Evolutionary conservation across 2,797 vertebrate genomes (phyloP).

Genomic region (Bryconaethiops microstoma): DNA sequence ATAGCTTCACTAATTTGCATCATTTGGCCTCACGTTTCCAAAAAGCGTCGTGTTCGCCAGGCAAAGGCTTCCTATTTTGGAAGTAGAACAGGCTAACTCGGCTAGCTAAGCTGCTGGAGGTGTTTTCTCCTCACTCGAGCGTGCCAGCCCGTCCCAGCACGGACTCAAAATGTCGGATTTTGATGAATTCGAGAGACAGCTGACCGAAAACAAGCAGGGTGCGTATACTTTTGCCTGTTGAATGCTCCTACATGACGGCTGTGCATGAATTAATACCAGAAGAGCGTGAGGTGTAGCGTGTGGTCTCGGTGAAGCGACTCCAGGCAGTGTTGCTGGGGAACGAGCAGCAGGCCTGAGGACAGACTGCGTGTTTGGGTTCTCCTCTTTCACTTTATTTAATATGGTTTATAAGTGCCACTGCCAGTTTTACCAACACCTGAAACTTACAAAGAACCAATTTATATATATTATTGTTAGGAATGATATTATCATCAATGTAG

Average conservation of each 20-base stretch:
- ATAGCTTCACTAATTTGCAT: background rate
- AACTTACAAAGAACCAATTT: too few species aligned
- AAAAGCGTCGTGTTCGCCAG: background rate
- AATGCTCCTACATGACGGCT: background rate
- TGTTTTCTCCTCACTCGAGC: background rate
- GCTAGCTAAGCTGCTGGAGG: constrained; percentile 9
- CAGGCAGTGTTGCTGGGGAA: too few species aligned
- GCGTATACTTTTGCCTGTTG: constrained; percentile 24
- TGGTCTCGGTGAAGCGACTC: too few species aligned
- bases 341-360: too few species aligned
- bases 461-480: too few species aligned
- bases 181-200: constrained; percentile 83
- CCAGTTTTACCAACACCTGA: too few species aligned
- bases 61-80: constrained; percentile 2
- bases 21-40: constrained; percentile 7
- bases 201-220: constrained; percentile 84
- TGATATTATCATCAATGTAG: too few species aligned
- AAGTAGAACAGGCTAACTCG: constrained; percentile 24
- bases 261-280: background rate
- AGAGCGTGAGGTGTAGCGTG: too few species aligned
- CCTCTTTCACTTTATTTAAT: too few species aligned
- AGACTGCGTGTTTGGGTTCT: too few species aligned
- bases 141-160: constrained; percentile 39
- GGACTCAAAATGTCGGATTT: constrained; percentile 79
- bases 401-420: too few species aligned